These are phyloP conservation scores for Anolis carolinensis DNA, from an alignment of 2,113 vertebrate species.

Conservation along the genomic window DNA sequence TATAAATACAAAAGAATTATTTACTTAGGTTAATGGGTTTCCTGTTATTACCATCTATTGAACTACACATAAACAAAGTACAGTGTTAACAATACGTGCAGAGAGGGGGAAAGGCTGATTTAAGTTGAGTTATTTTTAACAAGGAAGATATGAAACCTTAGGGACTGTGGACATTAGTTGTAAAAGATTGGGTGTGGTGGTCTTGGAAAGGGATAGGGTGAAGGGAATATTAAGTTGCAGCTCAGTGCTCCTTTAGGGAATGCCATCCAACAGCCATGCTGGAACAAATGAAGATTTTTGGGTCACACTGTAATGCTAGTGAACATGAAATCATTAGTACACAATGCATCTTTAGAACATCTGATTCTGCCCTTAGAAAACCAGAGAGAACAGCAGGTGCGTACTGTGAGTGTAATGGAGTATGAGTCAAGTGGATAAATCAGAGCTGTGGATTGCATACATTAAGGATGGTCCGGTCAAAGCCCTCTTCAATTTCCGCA, in stretches of 20 bases:
- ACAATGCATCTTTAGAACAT: conserved; percentile 55
- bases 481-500: conserved; percentile 3
- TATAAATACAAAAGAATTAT: conserved; percentile 21
- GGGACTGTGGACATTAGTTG: background rate
- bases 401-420: conserved; percentile 8
- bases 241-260: conserved; percentile 42
- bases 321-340: conserved; percentile 66
- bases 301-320: conserved; percentile 43
- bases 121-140: background rate
- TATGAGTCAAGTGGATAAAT: conserved; percentile 17
- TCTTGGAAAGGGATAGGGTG: conserved; percentile 12
- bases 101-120: conserved; percentile 27
- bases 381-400: conserved; percentile 62
- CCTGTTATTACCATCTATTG: conserved; percentile 30
- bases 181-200: no score
- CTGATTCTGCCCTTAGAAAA: conserved; percentile 45
- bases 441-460: conserved; percentile 42
- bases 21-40: conserved; percentile 42
- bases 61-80: conserved; percentile 53
- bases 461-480: conserved; percentile 24
- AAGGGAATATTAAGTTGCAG: conserved; percentile 25
- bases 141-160: conserved; percentile 15
- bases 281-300: conserved; percentile 48
- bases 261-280: conserved; percentile 59
- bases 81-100: conserved; percentile 27